Base-by-base conservation (phyloP, 2,888 invertebrate species). In the Pheosia gnoma region DNA sequence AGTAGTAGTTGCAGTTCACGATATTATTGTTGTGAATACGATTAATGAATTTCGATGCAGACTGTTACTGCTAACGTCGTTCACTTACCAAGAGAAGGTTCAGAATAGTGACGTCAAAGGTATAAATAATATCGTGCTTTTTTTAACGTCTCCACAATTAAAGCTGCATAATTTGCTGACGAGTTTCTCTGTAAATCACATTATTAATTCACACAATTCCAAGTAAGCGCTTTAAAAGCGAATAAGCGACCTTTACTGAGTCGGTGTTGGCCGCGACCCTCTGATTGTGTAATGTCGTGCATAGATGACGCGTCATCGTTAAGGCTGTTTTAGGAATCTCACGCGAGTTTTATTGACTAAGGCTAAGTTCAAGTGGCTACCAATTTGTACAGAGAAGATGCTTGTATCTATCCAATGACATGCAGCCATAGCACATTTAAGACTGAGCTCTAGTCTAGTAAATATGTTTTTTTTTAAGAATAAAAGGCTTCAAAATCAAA, bases 131-230 rank as follows among this genome's bases (percentile, higher is more conserved):
- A 3, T 43, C 43, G 9, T 43, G 9, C 10, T 43, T 41, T 41
- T 3, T 41, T 43, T 10, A 43, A 43, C 8, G 9, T 9, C 9
- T 43, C 43, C 43, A 9, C 43, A 43, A 43, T 41, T 6, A 41
- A 1, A 8, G 3, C 43, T 9, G 3, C 10, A 43, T 43, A 43
- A 43, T 43, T 43, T 43, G 43, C 43, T 8, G 10, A 47, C n/a
- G n/a, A 3, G n/a, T 47, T 47, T 47, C 47, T 11, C n/a, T 5
- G 11, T 47, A 47, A 8, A 25, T 25, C 25, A 55, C 63, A 62
- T 75, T 60, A 63, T 5, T 65, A 67, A 74, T 71, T 69, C 65
- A 65, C 57, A 43, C 53, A 43, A 57, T 72, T 78, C 69, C 53
- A 36, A 61, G 68, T 71, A 71, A 74, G 63, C 66, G 59, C 62